Percentiles rank a stretch among this genome's conserved stretches.
These are phyloP conservation scores for Eupithecia centaureata DNA, from an alignment of 2,888 invertebrate genomes.

Conservation along the genomic window DNA sequence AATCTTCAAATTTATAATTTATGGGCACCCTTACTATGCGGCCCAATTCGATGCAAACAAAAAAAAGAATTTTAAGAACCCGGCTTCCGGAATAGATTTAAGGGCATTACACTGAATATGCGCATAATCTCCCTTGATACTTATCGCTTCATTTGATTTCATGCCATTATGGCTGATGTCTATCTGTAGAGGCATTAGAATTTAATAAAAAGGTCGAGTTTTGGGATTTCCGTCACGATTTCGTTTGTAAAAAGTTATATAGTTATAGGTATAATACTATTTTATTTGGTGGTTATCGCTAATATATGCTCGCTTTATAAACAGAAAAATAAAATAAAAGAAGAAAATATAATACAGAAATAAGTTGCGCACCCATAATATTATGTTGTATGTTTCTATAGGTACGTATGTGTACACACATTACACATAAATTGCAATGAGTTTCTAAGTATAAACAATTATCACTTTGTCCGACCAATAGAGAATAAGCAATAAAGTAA, in stretches of 20 bases:
- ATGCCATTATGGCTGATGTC: conserved; percentile 33
- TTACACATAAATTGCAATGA: neutral
- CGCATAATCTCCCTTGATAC: conserved; percentile 56
- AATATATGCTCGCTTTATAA: too few species aligned
- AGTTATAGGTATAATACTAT: too few species aligned
- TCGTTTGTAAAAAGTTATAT: neutral
- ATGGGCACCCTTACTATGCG: conserved; percentile 32
- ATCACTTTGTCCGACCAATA: conserved; percentile 8
- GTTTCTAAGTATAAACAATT: conserved; percentile 7
- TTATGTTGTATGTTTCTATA: too few species aligned
- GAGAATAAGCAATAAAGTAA: conserved; percentile 19
- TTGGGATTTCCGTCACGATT: neutral
- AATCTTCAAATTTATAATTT: conserved; percentile 7
- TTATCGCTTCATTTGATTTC: conserved; percentile 51
- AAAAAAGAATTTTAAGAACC: conserved; percentile 35
- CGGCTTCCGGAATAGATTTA: conserved; percentile 59
- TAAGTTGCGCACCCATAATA: neutral
- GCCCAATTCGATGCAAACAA: conserved; percentile 33
- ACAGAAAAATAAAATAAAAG: too few species aligned
- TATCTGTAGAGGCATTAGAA: conserved; percentile 23
- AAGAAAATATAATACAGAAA: neutral
- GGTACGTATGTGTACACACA: neutral
- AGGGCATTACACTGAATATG: conserved; percentile 59
- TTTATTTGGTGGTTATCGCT: neutral
- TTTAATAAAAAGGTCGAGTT: conserved; percentile 12